phyloP scores from a whole-genome alignment of 1,140 invertebrate genomes.

The Trichonephila clavata region DNA sequence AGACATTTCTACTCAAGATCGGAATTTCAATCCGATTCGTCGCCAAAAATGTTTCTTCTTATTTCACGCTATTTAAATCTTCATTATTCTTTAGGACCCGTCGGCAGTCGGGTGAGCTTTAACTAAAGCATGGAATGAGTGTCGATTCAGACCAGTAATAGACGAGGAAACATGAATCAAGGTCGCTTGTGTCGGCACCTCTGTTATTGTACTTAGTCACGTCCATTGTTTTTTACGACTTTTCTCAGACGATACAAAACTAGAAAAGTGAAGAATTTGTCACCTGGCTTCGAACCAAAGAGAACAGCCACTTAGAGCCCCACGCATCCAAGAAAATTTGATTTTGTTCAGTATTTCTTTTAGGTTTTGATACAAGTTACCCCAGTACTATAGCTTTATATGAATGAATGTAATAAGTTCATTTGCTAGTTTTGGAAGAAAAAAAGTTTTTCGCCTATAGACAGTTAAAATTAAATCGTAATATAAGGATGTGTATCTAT shows the following conservation, averaged over 20 bases:
- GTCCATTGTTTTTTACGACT: neutral
- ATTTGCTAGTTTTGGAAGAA: no score
- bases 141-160: neutral
- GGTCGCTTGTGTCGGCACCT: neutral
- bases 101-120: neutral
- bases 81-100: neutral
- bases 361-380: no score
- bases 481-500: no score
- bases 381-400: no score
- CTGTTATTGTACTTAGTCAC: neutral
- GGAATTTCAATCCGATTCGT: no score
- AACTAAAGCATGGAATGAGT: neutral
- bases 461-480: no score
- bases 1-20: no score
- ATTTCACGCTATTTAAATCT: conserved; percentile 2
- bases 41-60: neutral
- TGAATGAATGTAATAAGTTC: no score
- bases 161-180: conserved; percentile 1
- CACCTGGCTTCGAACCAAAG: neutral
- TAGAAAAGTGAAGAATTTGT: neutral
- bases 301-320: neutral
- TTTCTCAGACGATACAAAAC: neutral
- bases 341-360: neutral
- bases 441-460: no score
- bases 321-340: neutral